Evolutionary conservation across 2,888 invertebrate species (phyloP).

Genomic region (Mellilla xanthometata): DNA sequence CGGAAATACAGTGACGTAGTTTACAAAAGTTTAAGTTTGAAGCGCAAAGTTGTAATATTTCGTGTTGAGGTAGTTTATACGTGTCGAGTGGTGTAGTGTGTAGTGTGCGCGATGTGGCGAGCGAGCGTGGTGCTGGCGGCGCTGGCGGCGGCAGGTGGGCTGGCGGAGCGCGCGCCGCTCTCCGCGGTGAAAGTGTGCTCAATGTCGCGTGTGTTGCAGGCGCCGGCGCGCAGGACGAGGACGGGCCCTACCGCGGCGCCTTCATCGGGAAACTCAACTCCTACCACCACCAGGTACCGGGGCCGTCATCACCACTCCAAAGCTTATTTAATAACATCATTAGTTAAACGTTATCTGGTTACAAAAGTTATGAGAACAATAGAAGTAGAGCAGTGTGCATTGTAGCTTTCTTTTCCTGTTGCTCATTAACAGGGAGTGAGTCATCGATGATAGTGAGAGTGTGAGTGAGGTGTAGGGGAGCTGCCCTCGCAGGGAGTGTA

Average conservation of each 20-base stretch:
- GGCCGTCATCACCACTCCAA: too few species aligned
- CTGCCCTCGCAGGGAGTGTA: too few species aligned
- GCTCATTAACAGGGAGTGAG: too few species aligned
- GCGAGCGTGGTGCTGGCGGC: constrained; percentile 50
- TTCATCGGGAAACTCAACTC: constrained; percentile 93
- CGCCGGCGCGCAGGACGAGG: constrained; percentile 82
- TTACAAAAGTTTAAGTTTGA: constrained; percentile 24
- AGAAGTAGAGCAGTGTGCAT: too few species aligned
- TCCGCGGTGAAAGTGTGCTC: constrained; percentile 11
- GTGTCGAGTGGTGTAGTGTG: constrained; percentile 37
- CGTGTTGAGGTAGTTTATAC: constrained; percentile 33
- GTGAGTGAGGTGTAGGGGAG: too few species aligned
- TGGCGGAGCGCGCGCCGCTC: constrained; percentile 6
- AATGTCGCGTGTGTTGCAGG: constrained; percentile 49
- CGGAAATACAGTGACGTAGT: constrained; percentile 39
- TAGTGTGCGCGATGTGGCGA: constrained; percentile 47
- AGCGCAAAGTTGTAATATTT: constrained; percentile 38
- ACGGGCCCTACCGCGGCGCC: constrained; percentile 90
- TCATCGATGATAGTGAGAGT: too few species aligned
- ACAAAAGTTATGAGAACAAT: too few species aligned
- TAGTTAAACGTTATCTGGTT: too few species aligned
- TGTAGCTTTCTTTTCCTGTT: too few species aligned
- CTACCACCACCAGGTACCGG: constrained; percentile 91
- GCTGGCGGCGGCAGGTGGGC: constrained; percentile 47
- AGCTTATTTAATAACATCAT: too few species aligned